Percentiles rank a stretch among this genome's conserved stretches.
These are phyloP conservation scores for Drymonia ruficornis DNA, from an alignment of 2,888 invertebrate species.

Conservation along the genomic window DNA sequence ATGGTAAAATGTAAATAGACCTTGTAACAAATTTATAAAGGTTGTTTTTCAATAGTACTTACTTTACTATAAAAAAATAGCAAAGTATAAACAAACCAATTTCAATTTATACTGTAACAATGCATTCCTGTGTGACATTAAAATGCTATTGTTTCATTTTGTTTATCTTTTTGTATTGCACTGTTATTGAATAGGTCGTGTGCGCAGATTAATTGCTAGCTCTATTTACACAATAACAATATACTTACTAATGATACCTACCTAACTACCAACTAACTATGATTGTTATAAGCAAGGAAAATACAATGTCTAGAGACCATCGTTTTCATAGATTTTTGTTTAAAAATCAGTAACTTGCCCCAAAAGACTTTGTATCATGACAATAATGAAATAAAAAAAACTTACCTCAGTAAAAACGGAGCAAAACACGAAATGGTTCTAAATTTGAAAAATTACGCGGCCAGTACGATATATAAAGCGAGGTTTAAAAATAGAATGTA, in stretches of 20 bases:
- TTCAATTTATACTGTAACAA: slow-evolving; percentile 24
- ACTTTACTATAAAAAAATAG: not conserved
- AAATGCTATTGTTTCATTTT: slow-evolving; percentile 22
- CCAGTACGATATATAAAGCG: not conserved
- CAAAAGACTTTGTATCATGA: no score
- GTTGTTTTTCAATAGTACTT: no score
- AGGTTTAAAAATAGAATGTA: not conserved
- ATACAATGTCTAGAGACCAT: no score
- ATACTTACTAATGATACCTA: not conserved
- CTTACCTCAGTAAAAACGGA: not conserved
- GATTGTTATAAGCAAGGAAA: no score
- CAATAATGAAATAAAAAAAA: not conserved
- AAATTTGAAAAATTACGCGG: not conserved
- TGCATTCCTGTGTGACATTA: slow-evolving; percentile 27
- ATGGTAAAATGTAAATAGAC: not conserved
- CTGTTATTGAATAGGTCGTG: not conserved
- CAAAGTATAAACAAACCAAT: slow-evolving; percentile 13
- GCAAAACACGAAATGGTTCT: not conserved
- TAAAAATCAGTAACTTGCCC: no score
- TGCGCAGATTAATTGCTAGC: not conserved
- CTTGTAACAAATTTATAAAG: not conserved
- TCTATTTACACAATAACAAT: not conserved
- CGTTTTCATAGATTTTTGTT: no score
- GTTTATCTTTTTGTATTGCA: slow-evolving; percentile 11
- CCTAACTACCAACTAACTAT: no score